Conservation (phyloP, 1,140 invertebrate species). For the Chlorops oryzae region DNA sequence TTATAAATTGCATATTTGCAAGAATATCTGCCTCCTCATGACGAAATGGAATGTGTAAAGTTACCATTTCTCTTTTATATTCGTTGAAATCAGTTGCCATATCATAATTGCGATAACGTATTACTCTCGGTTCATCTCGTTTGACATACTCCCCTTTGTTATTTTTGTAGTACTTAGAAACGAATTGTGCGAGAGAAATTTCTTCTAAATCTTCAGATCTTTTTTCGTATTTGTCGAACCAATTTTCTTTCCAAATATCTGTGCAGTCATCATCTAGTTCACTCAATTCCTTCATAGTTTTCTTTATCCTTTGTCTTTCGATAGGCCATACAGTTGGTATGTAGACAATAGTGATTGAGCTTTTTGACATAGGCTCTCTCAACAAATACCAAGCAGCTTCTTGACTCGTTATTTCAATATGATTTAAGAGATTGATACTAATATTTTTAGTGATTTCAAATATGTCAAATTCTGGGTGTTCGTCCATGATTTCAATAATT, state of each 20-base stretch:
- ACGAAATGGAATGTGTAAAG: conserved; percentile 34
- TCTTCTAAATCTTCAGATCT: conserved; percentile 23
- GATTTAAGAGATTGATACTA: conserved; percentile 24
- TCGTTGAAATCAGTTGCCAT: conserved; percentile 34
- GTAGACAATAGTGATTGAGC: conserved; percentile 7
- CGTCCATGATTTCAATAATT: conserved; percentile 36
- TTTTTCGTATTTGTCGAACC: conserved; percentile 32
- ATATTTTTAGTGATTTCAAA: conserved; percentile 32
- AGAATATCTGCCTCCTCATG: conserved; percentile 38
- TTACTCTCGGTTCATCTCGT: neutral
- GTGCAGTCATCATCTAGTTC: conserved; percentile 18
- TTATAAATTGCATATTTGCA: conserved; percentile 35
- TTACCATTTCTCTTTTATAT: conserved; percentile 43
- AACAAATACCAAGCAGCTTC: conserved; percentile 37
- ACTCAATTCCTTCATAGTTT: conserved; percentile 4
- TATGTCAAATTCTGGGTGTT: conserved; percentile 41
- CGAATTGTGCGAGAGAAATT: conserved; percentile 30
- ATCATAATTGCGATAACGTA: conserved; percentile 9
- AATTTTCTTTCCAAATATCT: conserved; percentile 33
- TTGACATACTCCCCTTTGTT: neutral
- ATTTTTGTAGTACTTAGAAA: conserved; percentile 23
- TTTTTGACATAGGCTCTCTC: conserved; percentile 29
- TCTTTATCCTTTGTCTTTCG: neutral
- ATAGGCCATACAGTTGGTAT: conserved; percentile 3
- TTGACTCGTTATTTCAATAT: conserved; percentile 27